Base-by-base conservation (phyloP, 2,888 invertebrate species). In the Myopa tessellatipennis region DNA sequence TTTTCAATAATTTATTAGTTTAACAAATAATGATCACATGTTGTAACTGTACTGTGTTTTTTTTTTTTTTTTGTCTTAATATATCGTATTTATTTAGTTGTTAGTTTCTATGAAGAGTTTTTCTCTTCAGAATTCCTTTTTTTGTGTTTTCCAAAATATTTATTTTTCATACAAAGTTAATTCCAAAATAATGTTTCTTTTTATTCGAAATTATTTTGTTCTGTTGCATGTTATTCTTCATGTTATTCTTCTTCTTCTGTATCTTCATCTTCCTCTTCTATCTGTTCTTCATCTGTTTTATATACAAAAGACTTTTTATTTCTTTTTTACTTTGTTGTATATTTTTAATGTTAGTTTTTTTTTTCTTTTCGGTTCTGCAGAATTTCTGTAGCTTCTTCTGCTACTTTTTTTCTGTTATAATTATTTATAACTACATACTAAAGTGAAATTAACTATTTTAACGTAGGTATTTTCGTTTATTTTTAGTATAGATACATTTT, bases 11-110 rank as follows among this genome's bases (percentile, higher is more conserved):
- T 26, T 26, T 26, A 26, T 26, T 34, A 4, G 5, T 83, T 83
- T 83, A 82, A 80, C 77, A 77, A 77, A 67, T 78, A 58, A 45
- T 72, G 61, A 72, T 72, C 72, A 72, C 72, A 72, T 58, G 36
- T 40, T 60, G 69, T 36, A 72, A 72, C 40, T 58, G 60, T 79
- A 60, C 36, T 72, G 45, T 65, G 70, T 58, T 65, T 71, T 65
- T 45, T 10, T 45, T 45, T 76, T 75, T 71, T 78, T 78, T 72
- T 40, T 55, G 78, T 79, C 71, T 75, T 58, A 26, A 71, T 71
- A 65, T 26, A 61, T 36, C 69, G 69, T 72, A 58, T 68, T 26
- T 40, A 50, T 78, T 61, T 69, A 74, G 34, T 67, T 45, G 71
- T 50, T 45, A 45, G 45, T 45, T 40, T 40, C 65, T 45, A 10